Conservation (phyloP, 2,113 vertebrate genomes). For the Neodon shergylaensis region DNA sequence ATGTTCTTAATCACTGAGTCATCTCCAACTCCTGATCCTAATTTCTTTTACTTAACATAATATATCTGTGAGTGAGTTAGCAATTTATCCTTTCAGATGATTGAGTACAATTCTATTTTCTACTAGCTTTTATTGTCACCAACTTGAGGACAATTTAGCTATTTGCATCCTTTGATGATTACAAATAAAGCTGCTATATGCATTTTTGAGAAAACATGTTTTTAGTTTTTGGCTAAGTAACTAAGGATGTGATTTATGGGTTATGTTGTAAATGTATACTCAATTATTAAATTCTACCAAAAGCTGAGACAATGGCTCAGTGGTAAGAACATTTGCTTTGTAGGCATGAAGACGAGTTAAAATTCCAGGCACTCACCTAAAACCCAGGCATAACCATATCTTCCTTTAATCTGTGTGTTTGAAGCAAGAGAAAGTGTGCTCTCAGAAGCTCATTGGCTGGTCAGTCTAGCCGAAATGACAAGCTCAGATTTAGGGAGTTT, state of each 20-base stretch:
- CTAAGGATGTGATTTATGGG: background rate
- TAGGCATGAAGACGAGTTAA: background rate
- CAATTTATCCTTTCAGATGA: background rate
- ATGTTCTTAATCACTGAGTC: too few species aligned
- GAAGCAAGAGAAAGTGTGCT: background rate
- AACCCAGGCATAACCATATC: background rate
- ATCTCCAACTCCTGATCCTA: background rate
- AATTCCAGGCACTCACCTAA: background rate
- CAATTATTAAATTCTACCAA: background rate
- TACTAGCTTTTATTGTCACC: background rate
- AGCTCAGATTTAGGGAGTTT: background rate
- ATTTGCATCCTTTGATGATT: background rate
- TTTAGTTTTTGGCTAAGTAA: constrained; percentile 24
- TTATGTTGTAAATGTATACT: background rate
- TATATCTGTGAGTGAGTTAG: background rate
- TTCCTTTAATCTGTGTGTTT: background rate
- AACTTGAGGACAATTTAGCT: background rate
- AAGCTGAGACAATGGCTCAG: background rate
- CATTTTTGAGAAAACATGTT: background rate
- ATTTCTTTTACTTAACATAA: background rate
- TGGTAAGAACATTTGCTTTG: background rate
- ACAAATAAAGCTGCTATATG: background rate
- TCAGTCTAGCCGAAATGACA: background rate
- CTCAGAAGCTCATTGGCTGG: background rate
- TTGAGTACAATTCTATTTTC: background rate